Base-by-base conservation (phyloP, 2,888 invertebrate genomes). In the Rotaria magnacalcarata region DNA sequence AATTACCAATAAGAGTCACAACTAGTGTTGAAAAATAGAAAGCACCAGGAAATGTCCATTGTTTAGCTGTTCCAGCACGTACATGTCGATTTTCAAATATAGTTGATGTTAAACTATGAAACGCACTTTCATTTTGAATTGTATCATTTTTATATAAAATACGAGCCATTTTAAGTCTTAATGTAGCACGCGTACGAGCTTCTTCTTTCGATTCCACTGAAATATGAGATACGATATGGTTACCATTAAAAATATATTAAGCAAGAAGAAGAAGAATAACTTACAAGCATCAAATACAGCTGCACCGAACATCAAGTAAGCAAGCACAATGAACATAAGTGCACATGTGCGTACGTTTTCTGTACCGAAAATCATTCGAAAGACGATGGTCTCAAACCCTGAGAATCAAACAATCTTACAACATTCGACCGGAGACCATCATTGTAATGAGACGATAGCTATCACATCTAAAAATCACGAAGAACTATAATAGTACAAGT, bases 41-140 rank as follows among this genome's bases (percentile, higher is more conserved):
- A 88, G 99, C 97, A 58, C 98, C 98, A 0, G 97, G 96, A 92
- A 99, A 99, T 92, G 98, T 98, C 98, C 99, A 99, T 92, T 99
- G 99, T 80, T 80, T 80, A 10, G 47, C 47, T 80, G 80, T 80
- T n/a, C 80, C 80, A 3, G n/a, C 47, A n/a, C 80, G 80, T 11
- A 47, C 43, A 80, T 80, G n/a, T 47, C 80, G 47, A 80, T 80
- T 41, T 24, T 80, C 47, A 24, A 43, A 80, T 10, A 80, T 47
- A 11, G n/a, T n/a, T 43, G 43, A 47, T 47, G 80, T 80, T 11
- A 80, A 43, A 19, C 24, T 47, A 80, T 47, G 43, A 47, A 47
- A 47, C 4, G n/a, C 5, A 47, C 19, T 80, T 47, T 80, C 80
- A 67, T 67, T 67, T 67, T 67, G 67, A 67, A 67, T 67, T 19